phyloP scores from a whole-genome alignment of 2,113 vertebrate genomes.

The Ptychochromis oligacanthus region DNA sequence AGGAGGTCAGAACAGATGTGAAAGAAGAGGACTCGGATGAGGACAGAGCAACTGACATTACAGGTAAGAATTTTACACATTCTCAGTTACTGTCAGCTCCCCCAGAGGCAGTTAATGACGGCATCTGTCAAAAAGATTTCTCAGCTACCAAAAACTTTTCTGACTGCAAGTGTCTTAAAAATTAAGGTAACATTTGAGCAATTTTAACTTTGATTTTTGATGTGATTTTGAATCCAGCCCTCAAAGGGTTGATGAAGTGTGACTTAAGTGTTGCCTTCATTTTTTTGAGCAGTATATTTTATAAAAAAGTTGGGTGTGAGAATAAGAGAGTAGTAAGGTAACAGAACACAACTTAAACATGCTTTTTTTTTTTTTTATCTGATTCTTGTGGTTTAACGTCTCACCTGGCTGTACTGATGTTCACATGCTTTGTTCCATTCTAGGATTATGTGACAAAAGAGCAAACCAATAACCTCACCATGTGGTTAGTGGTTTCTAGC shows the following conservation, averaged over 20 bases:
- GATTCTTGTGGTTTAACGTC: background rate
- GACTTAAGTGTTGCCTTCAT: background rate
- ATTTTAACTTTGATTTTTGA: background rate
- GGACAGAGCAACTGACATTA: conserved; percentile 83
- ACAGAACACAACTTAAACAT: background rate
- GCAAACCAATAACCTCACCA: background rate
- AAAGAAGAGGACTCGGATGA: conserved; percentile 81
- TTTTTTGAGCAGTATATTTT: background rate
- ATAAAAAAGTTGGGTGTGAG: background rate
- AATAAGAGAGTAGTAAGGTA: background rate
- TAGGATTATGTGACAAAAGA: background rate
- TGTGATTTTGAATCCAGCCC: background rate
- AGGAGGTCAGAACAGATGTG: conserved; percentile 80
- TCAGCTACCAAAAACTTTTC: background rate
- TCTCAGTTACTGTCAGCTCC: background rate
- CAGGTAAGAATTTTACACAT: conserved; percentile 78
- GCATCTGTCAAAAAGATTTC: background rate
- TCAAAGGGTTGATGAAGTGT: background rate
- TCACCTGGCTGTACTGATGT: background rate
- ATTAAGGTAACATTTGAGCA: background rate
- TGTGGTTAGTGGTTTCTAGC: background rate
- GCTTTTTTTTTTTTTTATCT: background rate
- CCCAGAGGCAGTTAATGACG: background rate
- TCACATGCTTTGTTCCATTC: background rate
- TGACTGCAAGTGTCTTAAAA: background rate